These are phyloP conservation scores for Apodemus agrarius DNA, from an alignment of 2,797 vertebrate species.

Conservation along the genomic window DNA sequence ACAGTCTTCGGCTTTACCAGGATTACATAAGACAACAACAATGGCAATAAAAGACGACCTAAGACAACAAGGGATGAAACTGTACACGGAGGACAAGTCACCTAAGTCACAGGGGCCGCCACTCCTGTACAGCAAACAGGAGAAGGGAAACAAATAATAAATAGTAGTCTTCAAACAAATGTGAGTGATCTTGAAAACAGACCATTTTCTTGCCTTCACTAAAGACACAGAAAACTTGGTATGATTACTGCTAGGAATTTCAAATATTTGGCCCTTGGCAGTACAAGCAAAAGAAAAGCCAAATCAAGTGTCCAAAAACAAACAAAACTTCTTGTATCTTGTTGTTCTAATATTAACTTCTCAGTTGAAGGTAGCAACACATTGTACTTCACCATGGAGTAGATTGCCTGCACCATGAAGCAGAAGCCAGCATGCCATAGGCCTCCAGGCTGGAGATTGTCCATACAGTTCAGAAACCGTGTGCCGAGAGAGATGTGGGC, in stretches of 20 bases:
- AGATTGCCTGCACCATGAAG: constrained; percentile 4
- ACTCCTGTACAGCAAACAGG: background rate
- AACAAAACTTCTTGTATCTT: constrained; percentile 22
- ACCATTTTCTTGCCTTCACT: constrained; percentile 21
- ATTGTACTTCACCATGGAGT: background rate
- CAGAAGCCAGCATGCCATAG: background rate
- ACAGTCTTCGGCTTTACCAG: background rate
- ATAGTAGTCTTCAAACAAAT: background rate
- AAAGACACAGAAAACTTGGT: constrained; percentile 58
- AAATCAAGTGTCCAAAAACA: background rate
- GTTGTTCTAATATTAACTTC: constrained; percentile 46
- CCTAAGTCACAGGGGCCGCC: background rate
- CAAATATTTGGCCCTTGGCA: constrained; percentile 63
- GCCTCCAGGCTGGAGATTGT: background rate
- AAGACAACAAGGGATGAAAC: background rate
- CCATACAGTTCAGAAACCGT: background rate
- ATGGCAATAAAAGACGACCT: constrained; percentile 38
- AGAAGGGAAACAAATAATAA: background rate
- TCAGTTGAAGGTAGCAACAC: background rate
- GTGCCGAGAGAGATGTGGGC: background rate
- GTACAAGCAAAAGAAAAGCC: constrained; percentile 48
- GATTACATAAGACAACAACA: constrained; percentile 17
- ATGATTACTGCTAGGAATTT: constrained; percentile 65
- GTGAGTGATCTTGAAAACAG: constrained; percentile 41
- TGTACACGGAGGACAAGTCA: background rate